Evolutionary conservation across 2,888 invertebrate genomes (phyloP), one percentile per base, ranked within the genome.

Genomic region (Cosmia trapezina): DNA sequence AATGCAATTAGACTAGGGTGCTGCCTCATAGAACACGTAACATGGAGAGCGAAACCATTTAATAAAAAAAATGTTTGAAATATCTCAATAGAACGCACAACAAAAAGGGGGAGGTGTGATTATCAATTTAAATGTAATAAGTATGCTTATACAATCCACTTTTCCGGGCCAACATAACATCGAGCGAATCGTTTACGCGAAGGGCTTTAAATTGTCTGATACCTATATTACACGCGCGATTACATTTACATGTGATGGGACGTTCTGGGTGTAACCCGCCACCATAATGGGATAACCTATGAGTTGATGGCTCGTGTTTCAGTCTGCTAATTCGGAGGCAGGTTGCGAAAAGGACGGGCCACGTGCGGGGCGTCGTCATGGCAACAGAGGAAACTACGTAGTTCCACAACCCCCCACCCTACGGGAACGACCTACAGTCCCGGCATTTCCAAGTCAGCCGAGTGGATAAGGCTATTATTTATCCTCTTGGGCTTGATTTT

Each of bases 291-390:
- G 88, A 89, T 89, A 90, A 89, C 89, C 88, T 89, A 88, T 85
- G 91, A 90, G 90, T 91, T 89, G 85, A 87, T 87, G 86, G 87
- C 83, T 87, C 73, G 76, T 86, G 86, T 88, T 86, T 89, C 84
- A 85, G 90, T 89, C 89, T 88, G 89, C 91, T 92, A 92, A 94
- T 93, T 93, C 90, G 83, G 84, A 90, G 87, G 91, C 88, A 89
- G 89, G 85, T 89, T 91, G 89, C 88, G 83, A 90, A 91, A 91
- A 88, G 87, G 84, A 73, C 78, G 87, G 85, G 86, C 90, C 93
- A 93, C 91, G 92, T 93, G 94, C 94, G 90, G 94, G 95, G 94
- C 90, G 95, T 96, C 91, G 90, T 91, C 91, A 95, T 95, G 91
- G 91, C 90, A 94, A 96, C 95, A 72, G 88, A 90, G 93, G 93